Evolutionary conservation across 2,113 vertebrate species (phyloP), one percentile per base, ranked within the genome.

Genomic region (Zosterops hypoxanthus): DNA sequence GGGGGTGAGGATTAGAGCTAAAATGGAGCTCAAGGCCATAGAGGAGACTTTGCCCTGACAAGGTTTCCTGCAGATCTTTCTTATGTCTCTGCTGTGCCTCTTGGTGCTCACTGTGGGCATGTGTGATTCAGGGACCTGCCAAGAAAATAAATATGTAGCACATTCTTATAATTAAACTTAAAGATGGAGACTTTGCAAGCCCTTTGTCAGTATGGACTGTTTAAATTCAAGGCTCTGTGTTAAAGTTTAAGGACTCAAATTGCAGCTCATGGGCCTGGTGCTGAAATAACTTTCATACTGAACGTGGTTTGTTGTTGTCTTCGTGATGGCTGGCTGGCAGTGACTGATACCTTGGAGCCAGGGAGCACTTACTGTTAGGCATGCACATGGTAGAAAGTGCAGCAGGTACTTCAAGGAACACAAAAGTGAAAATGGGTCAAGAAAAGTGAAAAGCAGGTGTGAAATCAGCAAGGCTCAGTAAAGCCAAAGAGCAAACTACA

Each of bases 51-150:
- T 44, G 15, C 61, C 14, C 17, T 5, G 1, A 9, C 26, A 75
- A 47, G 12, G 36, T 42, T 94, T 68, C 6, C 25, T 75, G 22
- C 7, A n/a, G 16, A 3, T 23, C 11, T 65, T 41, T 50, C 8
- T 65, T 14, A 11, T 78, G 50, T 11, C 23, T 39, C 17, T 78
- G 25, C 39, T 39, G 23, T 11, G 11, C 11, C 4, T 46, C 1
- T 0, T 9, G 14, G 36, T 4, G 31, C 23, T 63, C 5, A 1
- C 21, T 17, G 25, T 72, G 39, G 61, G 9, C 5, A 15, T 7
- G 0, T 23, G 8, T 36, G 22, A 29, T 16, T 50, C 52, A 21
- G 21, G 23, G 33, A 36, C 8, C 9, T 72, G 13, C 28, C 26
- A 82, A 65, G 46, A 81, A 47, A 7, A 18, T 7, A 22, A 7